These are phyloP conservation scores for Tinamus major DNA, from an alignment of 2,797 vertebrate genomes.

Conservation along the genomic window DNA sequence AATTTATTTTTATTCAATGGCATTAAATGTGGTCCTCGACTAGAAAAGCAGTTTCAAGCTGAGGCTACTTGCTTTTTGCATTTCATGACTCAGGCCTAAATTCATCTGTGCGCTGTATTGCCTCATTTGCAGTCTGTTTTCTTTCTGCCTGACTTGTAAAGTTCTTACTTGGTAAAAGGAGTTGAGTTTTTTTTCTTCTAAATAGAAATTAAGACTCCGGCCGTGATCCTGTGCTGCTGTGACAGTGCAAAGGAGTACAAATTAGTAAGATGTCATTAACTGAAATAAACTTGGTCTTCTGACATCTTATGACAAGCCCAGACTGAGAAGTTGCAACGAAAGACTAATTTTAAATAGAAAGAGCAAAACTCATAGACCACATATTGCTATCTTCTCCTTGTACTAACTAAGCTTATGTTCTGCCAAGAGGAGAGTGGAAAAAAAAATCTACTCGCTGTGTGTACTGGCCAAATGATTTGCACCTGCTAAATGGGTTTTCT, in stretches of 20 bases:
- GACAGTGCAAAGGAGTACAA: neutral
- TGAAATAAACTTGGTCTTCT: neutral
- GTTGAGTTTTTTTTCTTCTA: neutral
- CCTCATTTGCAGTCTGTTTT: neutral
- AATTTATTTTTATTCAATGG: neutral
- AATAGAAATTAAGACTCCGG: neutral
- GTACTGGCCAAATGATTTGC: neutral
- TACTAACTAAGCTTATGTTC: neutral
- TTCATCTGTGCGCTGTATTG: neutral
- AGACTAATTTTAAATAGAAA: conserved; percentile 7
- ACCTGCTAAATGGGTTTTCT: neutral
- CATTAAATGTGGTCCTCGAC: neutral
- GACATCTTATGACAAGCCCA: neutral
- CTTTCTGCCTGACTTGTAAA: neutral
- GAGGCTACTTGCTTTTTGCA: neutral
- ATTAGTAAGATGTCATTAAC: neutral
- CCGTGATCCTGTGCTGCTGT: neutral
- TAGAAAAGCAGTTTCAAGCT: neutral
- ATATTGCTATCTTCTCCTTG: neutral
- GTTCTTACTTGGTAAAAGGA: neutral
- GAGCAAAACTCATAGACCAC: neutral
- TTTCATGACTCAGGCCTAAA: neutral
- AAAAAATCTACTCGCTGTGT: neutral
- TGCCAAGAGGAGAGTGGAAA: neutral
- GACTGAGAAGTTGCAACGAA: neutral